Evolutionary conservation across 2,888 invertebrate species (phyloP), one percentile per base, ranked within the genome.

Genomic region (Eupithecia insigniata): DNA sequence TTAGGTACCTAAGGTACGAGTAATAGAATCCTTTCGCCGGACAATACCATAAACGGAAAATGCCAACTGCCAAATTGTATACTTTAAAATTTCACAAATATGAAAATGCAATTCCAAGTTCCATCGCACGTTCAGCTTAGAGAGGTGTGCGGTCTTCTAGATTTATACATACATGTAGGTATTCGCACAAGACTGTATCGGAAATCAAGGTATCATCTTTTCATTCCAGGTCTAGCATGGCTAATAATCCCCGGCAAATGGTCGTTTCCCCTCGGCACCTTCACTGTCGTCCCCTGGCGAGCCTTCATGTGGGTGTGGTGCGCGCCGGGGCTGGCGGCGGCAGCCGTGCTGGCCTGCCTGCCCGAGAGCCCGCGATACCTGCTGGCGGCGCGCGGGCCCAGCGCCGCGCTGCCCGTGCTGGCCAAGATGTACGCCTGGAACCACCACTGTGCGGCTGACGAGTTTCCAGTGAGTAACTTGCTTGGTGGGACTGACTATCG

Each of bases 311-410:
- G 96, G 75, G 84, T 95, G 0, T 95, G 97, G 87, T 95, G 96
- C 2, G 80, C 96, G 0, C 96, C 97, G 0, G 96, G 96, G 51
- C 75, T 97, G 7, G 76, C 95, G 0, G 96, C 96, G 0, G 95
- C 96, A 0, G 67, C 95, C 0, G 93, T 95, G 6, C 88, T 96
- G 5, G 82, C 94, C 4, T 88, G 90, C 61, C 89, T 96, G 72
- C 97, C 97, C 0, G 98, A 98, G 85, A 97, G 97, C 74, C 98
- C 98, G 0, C 96, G 97, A 82, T 98, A 96, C 84, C 88, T 96
- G 61, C 90, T 97, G 14, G 95, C 96, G 0, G 95, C 96, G 66
- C 96, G 96, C 1, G 94, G 95, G 46, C 92, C 95, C 0, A 93
- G 95, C 0, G 93, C 94, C 70, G 96, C 97, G 0, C 79, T 97